These are phyloP conservation scores for Prionace glauca DNA, from an alignment of 2,797 vertebrate species.

Conservation along the genomic window DNA sequence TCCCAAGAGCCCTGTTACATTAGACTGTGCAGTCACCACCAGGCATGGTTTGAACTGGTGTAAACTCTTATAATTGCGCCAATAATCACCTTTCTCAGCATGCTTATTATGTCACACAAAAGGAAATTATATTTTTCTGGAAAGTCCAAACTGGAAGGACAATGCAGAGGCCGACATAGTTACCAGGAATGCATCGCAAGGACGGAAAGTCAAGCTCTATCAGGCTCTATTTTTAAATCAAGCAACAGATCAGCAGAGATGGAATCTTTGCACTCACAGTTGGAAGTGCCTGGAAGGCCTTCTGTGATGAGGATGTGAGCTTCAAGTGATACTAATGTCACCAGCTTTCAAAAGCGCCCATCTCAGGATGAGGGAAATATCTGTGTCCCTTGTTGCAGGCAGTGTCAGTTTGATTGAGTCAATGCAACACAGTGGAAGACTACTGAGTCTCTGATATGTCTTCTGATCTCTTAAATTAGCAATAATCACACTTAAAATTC, in stretches of 20 bases:
- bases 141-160: not conserved
- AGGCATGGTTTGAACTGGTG: not conserved
- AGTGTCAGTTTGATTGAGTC: not conserved
- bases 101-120: constrained; percentile 3
- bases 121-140: not conserved
- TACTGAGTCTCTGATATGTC: not conserved
- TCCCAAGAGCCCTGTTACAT: not conserved
- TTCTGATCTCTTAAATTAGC: not conserved
- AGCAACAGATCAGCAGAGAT: not conserved
- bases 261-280: not conserved
- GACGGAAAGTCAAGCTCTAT: not conserved
- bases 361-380: not conserved
- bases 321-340: not conserved
- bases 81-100: not conserved
- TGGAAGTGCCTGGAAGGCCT: not conserved
- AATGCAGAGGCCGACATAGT: not conserved
- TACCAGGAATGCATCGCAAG: not conserved
- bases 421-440: not conserved
- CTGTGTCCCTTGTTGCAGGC: not conserved
- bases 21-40: not conserved
- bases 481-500: not conserved
- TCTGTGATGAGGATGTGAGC: not conserved
- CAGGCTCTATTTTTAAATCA: not conserved
- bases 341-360: not conserved
- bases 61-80: not conserved